These are phyloP conservation scores for Saccopteryx leptura DNA, from an alignment of 2,113 vertebrate genomes.

Conservation along the genomic window DNA sequence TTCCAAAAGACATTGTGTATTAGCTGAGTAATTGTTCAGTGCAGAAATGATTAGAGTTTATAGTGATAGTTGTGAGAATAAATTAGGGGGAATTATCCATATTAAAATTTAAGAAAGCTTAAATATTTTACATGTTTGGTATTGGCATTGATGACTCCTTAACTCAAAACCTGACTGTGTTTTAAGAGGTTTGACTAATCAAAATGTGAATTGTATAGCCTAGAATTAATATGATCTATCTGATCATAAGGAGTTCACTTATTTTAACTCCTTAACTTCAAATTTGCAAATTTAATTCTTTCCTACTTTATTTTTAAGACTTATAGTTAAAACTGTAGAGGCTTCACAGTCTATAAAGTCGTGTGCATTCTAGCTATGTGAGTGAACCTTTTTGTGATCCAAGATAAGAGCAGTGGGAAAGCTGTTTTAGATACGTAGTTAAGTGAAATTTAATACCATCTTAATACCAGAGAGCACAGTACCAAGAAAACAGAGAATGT, in stretches of 20 bases:
- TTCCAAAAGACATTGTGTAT: neutral
- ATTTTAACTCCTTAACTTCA: slow-evolving; percentile 50
- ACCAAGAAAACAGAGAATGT: neutral
- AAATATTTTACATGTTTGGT: slow-evolving; percentile 19
- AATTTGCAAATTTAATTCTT: slow-evolving; percentile 21
- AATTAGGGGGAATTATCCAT: slow-evolving; percentile 20
- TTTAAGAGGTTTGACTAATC: slow-evolving; percentile 40
- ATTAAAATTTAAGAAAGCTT: slow-evolving; percentile 5
- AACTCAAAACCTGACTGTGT: slow-evolving; percentile 36
- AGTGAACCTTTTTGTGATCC: slow-evolving; percentile 44
- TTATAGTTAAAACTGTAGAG: neutral
- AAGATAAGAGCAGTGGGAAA: slow-evolving; percentile 14
- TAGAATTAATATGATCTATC: neutral
- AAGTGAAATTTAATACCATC: slow-evolving; percentile 37
- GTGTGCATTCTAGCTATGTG: neutral
- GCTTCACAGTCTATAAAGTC: slow-evolving; percentile 37
- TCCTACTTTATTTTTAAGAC: slow-evolving; percentile 32
- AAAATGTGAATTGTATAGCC: neutral
- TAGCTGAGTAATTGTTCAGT: neutral
- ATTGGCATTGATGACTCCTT: neutral
- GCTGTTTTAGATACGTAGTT: neutral
- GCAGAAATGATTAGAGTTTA: neutral
- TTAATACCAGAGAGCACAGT: neutral
- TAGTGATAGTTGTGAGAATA: slow-evolving; percentile 1
- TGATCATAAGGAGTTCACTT: neutral